These are phyloP conservation scores for Amphiprion ocellaris DNA, from an alignment of 2,113 vertebrate species.

Conservation along the genomic window DNA sequence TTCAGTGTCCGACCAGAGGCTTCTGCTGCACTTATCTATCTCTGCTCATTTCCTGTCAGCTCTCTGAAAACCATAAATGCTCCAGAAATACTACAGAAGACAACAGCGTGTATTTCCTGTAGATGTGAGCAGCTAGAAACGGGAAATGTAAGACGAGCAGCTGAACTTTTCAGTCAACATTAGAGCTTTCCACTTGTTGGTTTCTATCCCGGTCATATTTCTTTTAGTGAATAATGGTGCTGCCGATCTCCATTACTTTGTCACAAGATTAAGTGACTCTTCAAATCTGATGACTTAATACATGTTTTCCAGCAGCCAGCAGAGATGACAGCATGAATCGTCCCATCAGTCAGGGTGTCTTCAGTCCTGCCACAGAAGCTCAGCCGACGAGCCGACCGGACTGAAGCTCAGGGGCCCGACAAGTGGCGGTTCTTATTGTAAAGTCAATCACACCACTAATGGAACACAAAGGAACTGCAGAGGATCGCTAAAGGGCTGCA, in stretches of 20 bases:
- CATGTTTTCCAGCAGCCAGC: constrained; percentile 15
- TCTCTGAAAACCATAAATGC: not conserved
- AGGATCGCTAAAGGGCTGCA: no score
- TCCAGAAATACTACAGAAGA: not conserved
- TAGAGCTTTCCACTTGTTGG: constrained; percentile 33
- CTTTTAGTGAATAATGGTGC: constrained; percentile 45
- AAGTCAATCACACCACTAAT: not conserved
- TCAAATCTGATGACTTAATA: not conserved
- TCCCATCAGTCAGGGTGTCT: not conserved
- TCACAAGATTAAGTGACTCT: constrained; percentile 58
- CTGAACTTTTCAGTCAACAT: constrained; percentile 23
- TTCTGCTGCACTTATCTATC: not conserved
- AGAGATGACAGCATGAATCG: constrained; percentile 7
- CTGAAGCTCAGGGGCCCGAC: constrained; percentile 10
- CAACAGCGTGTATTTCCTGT: not conserved
- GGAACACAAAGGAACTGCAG: no score
- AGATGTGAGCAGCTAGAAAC: not conserved
- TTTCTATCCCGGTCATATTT: constrained; percentile 33
- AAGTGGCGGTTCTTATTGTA: constrained; percentile 2
- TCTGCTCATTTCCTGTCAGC: not conserved
- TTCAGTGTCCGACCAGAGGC: no score
- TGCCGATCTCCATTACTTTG: constrained; percentile 32
- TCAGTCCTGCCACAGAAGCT: constrained; percentile 14
- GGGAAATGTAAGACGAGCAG: constrained; percentile 2
- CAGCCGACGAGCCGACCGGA: not conserved